Evolutionary conservation across 1,140 invertebrate species (phyloP).

Genomic region (Maconellicoccus hirsutus): DNA sequence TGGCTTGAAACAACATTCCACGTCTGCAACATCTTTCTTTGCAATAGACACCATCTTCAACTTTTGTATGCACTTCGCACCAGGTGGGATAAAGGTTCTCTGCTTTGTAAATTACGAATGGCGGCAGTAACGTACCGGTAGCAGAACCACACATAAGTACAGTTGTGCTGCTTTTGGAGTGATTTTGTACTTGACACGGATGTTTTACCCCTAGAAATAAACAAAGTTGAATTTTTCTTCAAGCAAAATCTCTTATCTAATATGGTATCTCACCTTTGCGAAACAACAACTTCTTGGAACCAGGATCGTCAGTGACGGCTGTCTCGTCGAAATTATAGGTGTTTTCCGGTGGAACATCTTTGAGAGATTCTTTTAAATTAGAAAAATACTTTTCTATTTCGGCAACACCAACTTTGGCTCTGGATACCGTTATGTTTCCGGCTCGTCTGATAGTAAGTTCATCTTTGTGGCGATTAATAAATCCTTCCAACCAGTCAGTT

Average conservation of each 20-base stretch:
- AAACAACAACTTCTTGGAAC: constrained; percentile 27
- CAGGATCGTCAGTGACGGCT: constrained; percentile 34
- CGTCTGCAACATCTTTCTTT: background rate
- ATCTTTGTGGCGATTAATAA: too few relatives aligned
- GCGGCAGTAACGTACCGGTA: background rate
- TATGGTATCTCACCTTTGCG: constrained; percentile 7
- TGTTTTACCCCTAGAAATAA: background rate
- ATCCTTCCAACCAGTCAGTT: too few relatives aligned
- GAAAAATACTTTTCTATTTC: constrained; percentile 29
- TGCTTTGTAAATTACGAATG: background rate
- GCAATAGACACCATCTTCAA: background rate
- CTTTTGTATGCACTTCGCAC: background rate
- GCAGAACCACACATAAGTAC: background rate
- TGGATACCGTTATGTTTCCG: constrained; percentile 32
- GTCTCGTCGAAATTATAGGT: constrained; percentile 38
- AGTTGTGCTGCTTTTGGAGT: background rate
- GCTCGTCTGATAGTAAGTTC: constrained; percentile 23
- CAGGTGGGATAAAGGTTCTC: background rate
- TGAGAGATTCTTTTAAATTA: constrained; percentile 30
- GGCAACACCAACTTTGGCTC: background rate
- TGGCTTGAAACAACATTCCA: background rate
- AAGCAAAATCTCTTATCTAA: background rate
- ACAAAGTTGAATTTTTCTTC: background rate
- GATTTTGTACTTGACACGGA: background rate
- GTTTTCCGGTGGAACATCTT: constrained; percentile 32